Evolutionary conservation across 2,797 vertebrate genomes (phyloP).

Genomic region (Sebastes dallii): DNA sequence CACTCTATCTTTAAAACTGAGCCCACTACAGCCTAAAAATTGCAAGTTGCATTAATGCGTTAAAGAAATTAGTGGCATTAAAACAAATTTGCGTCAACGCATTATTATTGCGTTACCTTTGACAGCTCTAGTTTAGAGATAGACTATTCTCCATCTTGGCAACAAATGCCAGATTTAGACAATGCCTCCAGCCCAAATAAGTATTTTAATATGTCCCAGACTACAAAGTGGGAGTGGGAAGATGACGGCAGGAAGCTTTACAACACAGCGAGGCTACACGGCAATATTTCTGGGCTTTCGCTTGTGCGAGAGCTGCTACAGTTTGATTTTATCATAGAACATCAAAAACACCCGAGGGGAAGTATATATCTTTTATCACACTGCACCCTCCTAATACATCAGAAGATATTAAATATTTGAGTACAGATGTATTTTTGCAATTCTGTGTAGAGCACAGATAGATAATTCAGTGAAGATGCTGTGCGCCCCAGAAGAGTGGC

Average conservation of each 20-base stretch:
- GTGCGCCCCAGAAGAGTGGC: slow-evolving; percentile 4
- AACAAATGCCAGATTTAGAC: slow-evolving; percentile 40
- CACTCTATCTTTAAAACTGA: background rate
- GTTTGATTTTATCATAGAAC: slow-evolving; percentile 43
- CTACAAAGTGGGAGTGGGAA: slow-evolving; percentile 29
- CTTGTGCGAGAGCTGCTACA: slow-evolving; percentile 24
- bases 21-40: background rate
- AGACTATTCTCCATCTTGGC: slow-evolving; percentile 27
- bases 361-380: slow-evolving; percentile 35
- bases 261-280: background rate
- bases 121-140: background rate
- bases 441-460: slow-evolving; percentile 8
- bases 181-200: slow-evolving; percentile 41
- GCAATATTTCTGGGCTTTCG: slow-evolving; percentile 22
- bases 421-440: slow-evolving; percentile 14
- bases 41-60: background rate
- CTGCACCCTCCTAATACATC: slow-evolving; percentile 29
- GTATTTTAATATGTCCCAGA: slow-evolving; percentile 41
- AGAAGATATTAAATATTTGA: slow-evolving; percentile 37
- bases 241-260: slow-evolving; percentile 33
- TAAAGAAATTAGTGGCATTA: background rate
- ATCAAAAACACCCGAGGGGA: slow-evolving; percentile 50
- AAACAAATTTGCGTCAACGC: background rate
- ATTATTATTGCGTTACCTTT: background rate
- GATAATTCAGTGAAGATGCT: slow-evolving; percentile 24